Base-by-base conservation (phyloP, 2,888 invertebrate species). In the Ophion costatus region DNA sequence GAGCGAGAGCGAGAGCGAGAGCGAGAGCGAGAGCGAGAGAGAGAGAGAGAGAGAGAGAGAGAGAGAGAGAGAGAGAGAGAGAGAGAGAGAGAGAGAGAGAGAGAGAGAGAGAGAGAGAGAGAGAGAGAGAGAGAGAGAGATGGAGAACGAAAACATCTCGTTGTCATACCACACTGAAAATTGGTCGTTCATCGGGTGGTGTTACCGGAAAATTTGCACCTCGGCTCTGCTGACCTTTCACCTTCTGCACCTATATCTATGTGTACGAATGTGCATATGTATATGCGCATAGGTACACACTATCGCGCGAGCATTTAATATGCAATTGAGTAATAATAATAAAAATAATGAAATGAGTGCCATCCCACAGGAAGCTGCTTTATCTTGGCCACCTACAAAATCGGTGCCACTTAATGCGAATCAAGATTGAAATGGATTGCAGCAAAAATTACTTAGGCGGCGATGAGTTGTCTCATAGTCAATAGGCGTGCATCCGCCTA, bases 161-260 rank as follows among this genome's bases (percentile, higher is more conserved):
- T 33, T 38, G 38, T 59, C 59, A 33, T 61, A 10, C 59, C 20
- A 33, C 20, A 10, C 61, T 22, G 33, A 61, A 73, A 73, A 61
- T 73, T 73, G 38, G 20, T 73, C 73, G 38, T 73, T 59, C 73
- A 22, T 73, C 42, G 38, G 59, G 9, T 33, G 42, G 59, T 33
- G 38, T 33, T 59, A 22, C 42, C 22, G 22, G 20, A 11, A 59
- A 10, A 11, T 67, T 42, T 14, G 67, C 45, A 42, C 20, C 67
- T 2, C 42, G 20, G 42, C 3, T 20, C 42, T 38, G 33, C 20
- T 42, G 42, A 42, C n/a, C 14, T 20, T 67, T 67, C 42, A 42
- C 67, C 45, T 2, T 67, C 10, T 42, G 4, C 20, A 67, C 7
- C 7, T 22, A 10, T 20, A 42, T 51, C 6, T 38, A 9, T 38